These are phyloP conservation scores for Mus caroli DNA, from an alignment of 2,797 vertebrate genomes.

Conservation along the genomic window DNA sequence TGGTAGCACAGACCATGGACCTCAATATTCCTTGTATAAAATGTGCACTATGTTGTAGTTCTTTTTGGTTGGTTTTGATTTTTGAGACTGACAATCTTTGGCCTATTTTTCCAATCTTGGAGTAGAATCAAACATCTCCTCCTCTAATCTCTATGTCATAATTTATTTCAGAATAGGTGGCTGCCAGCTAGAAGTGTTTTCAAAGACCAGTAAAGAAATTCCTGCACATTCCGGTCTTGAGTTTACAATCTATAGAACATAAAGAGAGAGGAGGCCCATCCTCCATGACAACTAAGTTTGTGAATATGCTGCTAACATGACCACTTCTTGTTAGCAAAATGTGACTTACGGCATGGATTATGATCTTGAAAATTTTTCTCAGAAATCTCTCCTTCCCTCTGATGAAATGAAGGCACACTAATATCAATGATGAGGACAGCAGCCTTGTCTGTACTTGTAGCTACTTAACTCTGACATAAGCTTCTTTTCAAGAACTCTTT, in stretches of 20 bases:
- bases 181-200: too few species aligned
- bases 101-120: not conserved
- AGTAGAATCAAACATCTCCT: not conserved
- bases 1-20: too few species aligned
- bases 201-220: not conserved
- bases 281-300: not conserved
- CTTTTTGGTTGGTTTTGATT: not conserved
- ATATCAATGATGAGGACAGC: not conserved
- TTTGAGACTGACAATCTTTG: not conserved
- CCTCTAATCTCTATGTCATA: not conserved
- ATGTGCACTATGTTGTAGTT: not conserved
- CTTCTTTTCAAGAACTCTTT: slow-evolving; percentile 1
- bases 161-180: not conserved
- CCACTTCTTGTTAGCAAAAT: not conserved
- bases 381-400: not conserved
- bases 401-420: not conserved
- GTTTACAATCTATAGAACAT: not conserved
- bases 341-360: not conserved
- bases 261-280: not conserved
- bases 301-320: not conserved
- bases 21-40: not conserved
- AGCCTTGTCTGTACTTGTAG: not conserved
- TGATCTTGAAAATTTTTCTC: not conserved
- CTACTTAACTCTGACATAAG: slow-evolving; percentile 30
- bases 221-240: not conserved